Evolutionary conservation across 1,140 invertebrate species (phyloP).

Genomic region (Sitobion miscanthi): DNA sequence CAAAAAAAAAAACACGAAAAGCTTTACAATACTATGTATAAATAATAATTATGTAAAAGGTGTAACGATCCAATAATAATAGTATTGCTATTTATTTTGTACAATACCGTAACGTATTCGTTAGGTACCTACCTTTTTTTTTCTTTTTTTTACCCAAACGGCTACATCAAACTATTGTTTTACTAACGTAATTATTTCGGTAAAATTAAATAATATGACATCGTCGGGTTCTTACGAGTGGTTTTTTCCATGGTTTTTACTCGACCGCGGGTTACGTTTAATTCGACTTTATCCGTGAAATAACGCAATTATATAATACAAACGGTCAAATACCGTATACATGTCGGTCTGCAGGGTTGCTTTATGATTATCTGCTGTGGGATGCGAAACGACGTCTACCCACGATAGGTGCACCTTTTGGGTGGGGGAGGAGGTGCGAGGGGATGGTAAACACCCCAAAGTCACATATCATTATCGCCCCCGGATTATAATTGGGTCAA

Average conservation of each 20-base stretch:
- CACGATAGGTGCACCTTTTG: not conserved
- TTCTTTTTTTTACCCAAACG: not conserved
- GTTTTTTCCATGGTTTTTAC: not conserved
- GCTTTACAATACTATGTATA: not conserved
- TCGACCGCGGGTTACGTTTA: not conserved
- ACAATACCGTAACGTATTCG: not conserved
- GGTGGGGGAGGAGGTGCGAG: no score
- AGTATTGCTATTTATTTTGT: not conserved
- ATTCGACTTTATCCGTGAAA: not conserved
- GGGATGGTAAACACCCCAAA: not conserved
- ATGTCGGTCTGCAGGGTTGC: not conserved
- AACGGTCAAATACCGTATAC: not conserved
- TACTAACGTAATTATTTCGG: not conserved
- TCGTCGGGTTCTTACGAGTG: not conserved
- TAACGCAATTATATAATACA: not conserved
- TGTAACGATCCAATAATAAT: not conserved
- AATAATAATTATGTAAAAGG: not conserved
- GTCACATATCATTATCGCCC: not conserved
- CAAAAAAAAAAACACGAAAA: not conserved
- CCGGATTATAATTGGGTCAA: not conserved
- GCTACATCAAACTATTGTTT: not conserved
- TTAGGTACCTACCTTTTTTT: not conserved
- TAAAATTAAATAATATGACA: not conserved
- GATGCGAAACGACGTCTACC: not conserved
- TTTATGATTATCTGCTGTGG: not conserved